Evolutionary conservation across 2,888 invertebrate species (phyloP).

Genomic region (Hecatera dysodea): DNA sequence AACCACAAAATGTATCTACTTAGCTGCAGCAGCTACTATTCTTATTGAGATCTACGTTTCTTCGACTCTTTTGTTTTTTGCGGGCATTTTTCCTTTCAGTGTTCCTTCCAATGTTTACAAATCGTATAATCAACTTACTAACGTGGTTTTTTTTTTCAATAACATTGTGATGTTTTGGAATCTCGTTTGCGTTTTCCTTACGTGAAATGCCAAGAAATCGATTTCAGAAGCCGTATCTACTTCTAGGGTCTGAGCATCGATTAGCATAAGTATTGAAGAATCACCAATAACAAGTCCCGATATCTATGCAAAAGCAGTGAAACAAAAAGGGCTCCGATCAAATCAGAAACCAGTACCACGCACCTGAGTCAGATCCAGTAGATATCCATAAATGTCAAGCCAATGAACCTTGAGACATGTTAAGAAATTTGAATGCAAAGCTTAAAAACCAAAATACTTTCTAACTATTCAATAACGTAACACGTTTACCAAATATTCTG

Average conservation of each 20-base stretch:
- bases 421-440: constrained; percentile 27
- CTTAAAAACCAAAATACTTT: constrained; percentile 25
- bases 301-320: background rate
- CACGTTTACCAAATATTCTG: constrained; percentile 26
- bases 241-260: too few relatives aligned
- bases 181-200: background rate
- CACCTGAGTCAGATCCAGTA: too few relatives aligned
- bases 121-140: too few relatives aligned
- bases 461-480: constrained; percentile 31
- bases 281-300: background rate
- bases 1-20: too few relatives aligned
- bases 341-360: background rate
- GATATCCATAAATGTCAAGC: constrained; percentile 8
- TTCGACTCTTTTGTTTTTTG: background rate
- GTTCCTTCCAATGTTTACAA: too few relatives aligned
- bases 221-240: too few relatives aligned
- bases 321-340: background rate
- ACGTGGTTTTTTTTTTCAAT: too few relatives aligned
- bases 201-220: too few relatives aligned
- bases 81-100: background rate
- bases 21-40: background rate
- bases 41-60: background rate
- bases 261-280: too few relatives aligned
- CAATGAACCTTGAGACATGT: constrained; percentile 29
- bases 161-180: background rate